Evolutionary conservation across 2,888 invertebrate species (phyloP).

Genomic region (Myopa testacea): DNA sequence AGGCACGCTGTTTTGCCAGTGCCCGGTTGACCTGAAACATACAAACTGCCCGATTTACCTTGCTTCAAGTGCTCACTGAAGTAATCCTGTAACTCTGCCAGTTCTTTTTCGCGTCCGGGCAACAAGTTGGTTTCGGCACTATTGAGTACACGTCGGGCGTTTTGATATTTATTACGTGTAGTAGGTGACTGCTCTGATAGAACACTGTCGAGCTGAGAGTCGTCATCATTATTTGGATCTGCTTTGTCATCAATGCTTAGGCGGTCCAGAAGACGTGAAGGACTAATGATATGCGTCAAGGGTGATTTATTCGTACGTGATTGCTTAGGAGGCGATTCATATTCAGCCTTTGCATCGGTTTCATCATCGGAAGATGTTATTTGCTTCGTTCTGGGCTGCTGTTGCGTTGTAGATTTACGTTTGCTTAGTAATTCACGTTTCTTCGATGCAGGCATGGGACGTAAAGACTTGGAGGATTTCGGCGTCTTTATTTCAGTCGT

Average conservation of each 20-base stretch:
- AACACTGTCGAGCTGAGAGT: not conserved
- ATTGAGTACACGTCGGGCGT: conserved; percentile 64
- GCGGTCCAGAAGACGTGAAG: conserved; percentile 61
- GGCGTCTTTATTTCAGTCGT: conserved; percentile 55
- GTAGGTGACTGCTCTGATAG: conserved; percentile 37
- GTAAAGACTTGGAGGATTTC: conserved; percentile 53
- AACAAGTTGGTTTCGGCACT: conserved; percentile 70
- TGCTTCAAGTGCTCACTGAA: conserved; percentile 75
- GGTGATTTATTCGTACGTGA: conserved; percentile 50
- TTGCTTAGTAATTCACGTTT: conserved; percentile 43
- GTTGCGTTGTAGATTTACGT: conserved; percentile 32
- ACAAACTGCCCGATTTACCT: conserved; percentile 82
- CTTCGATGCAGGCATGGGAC: conserved; percentile 44
- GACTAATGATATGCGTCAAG: conserved; percentile 60
- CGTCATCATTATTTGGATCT: conserved; percentile 30
- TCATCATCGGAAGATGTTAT: conserved; percentile 38
- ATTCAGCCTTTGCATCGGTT: conserved; percentile 44
- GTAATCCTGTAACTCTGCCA: conserved; percentile 76
- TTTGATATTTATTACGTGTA: conserved; percentile 64
- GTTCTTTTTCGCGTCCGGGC: conserved; percentile 85
- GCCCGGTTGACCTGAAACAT: conserved; percentile 96
- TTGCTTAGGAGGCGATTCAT: conserved; percentile 64
- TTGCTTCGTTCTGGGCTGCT: not conserved
- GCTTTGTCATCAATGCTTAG: conserved; percentile 60
- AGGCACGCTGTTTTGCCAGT: conserved; percentile 94